Evolutionary conservation across 2,113 vertebrate species (phyloP).

Genomic region (Equus przewalskii): DNA sequence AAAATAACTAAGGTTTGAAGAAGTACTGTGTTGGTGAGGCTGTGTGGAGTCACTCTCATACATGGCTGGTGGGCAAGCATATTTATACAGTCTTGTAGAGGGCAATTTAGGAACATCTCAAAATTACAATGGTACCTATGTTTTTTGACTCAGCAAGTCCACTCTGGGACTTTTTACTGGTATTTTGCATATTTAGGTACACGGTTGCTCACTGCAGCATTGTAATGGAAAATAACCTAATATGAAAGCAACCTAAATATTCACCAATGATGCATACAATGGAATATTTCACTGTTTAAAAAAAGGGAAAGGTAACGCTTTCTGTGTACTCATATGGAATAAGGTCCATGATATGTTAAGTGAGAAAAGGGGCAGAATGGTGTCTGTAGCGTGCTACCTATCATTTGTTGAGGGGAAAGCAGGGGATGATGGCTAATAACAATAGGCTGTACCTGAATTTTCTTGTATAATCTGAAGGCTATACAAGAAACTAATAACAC

Average conservation of each 20-base stretch:
- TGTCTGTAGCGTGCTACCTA: background rate
- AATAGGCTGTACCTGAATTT: background rate
- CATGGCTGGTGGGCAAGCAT: background rate
- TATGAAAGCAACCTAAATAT: background rate
- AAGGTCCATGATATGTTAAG: background rate
- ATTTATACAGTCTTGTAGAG: background rate
- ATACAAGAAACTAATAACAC: background rate
- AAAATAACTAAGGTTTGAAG: background rate
- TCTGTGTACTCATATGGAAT: background rate
- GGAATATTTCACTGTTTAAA: background rate
- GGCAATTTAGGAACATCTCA: background rate
- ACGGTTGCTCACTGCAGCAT: background rate
- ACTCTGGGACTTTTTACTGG: background rate
- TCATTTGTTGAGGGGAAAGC: background rate
- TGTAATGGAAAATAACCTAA: background rate
- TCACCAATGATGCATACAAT: background rate
- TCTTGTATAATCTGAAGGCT: background rate
- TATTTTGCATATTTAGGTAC: background rate
- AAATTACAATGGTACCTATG: background rate
- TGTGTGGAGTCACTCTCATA: background rate
- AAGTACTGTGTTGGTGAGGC: background rate
- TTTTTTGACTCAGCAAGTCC: background rate
- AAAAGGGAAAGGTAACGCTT: background rate
- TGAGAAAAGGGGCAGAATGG: background rate
- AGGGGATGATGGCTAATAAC: background rate